Base-by-base conservation (phyloP, 2,888 invertebrate genomes). In the Ditula angustiorana region DNA sequence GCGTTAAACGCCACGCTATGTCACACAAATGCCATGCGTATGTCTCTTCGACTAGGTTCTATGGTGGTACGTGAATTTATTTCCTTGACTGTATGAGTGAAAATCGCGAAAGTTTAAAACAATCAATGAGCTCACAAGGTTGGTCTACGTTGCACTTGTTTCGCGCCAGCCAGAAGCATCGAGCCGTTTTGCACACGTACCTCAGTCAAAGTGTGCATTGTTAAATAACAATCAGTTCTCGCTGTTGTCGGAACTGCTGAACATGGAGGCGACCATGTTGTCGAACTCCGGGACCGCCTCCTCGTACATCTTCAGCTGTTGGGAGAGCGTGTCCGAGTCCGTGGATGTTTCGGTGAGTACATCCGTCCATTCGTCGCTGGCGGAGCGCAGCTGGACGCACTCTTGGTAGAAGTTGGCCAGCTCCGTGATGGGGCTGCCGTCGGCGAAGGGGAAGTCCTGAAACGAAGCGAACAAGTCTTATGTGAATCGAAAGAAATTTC, bases 401-500 rank as follows among this genome's bases (percentile, higher is more conserved):
- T 97, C 96, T 30, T 95, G 94, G 87, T 96, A 97, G 88, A 97
- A 97, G 69, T 94, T 94, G 0, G 96, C 96, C 68, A 97, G 90
- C 77, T 97, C 97, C 47, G 95, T 95, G 75, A 95, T 95, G 0
- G 95, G 94, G 74, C 95, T 95, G 66, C 95, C 94, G 68, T 95
- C 95, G 49, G 96, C 96, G 81, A 97, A 97, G 2, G 97, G 96
- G 55, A 96, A 95, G 87, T 96, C 96, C 97, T 97, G 93, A 1
- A 79, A 56, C 8, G 8, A 5, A 11, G 16, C 2, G 5, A 23
- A 16, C n/a, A n/a, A n/a, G n/a, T n/a, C n/a, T n/a, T n/a, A n/a
- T n/a, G n/a, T n/a, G n/a, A n/a, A n/a, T n/a, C n/a, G n/a, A n/a
- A n/a, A n/a, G n/a, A n/a, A n/a, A n/a, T n/a, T n/a, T n/a, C n/a